Conservation (phyloP, 1,140 invertebrate species). For the Eurosta solidaginis region DNA sequence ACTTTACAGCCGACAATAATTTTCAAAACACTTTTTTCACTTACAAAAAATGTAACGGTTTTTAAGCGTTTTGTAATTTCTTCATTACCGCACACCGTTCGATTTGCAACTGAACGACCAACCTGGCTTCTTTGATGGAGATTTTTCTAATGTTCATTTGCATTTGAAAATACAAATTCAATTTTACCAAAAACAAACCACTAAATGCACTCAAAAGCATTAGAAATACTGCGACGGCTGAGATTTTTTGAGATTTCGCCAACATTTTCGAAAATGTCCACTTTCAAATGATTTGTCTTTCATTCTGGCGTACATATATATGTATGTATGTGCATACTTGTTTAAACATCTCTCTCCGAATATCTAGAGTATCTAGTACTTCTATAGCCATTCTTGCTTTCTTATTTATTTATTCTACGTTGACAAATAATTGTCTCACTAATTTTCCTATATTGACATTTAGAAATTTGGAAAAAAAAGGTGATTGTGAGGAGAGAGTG, state of each 20-base stretch:
- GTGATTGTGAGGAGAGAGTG: no score
- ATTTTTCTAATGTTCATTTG: neutral
- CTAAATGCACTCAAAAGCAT: conserved; percentile 12
- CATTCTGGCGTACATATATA: neutral
- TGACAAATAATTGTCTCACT: no score
- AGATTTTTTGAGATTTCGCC: conserved; percentile 22
- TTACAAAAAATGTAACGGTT: neutral
- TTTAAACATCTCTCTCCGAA: no score
- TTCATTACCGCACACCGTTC: conserved; percentile 6
- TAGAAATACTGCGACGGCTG: neutral
- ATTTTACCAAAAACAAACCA: neutral
- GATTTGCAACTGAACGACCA: conserved; percentile 12
- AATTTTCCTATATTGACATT: no score
- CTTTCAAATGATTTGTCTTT: neutral
- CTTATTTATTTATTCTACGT: no score
- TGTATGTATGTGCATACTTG: neutral
- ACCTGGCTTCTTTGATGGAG: neutral
- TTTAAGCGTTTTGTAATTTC: neutral
- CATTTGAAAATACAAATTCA: neutral
- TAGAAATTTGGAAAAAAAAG: no score
- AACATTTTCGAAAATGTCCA: conserved; percentile 15
- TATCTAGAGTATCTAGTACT: no score
- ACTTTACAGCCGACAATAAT: no score
- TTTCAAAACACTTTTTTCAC: neutral
- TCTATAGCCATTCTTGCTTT: no score